Evolutionary conservation across 2,888 invertebrate species (phyloP), one percentile per base, ranked within the genome.

Genomic region (Icerya purchasi): DNA sequence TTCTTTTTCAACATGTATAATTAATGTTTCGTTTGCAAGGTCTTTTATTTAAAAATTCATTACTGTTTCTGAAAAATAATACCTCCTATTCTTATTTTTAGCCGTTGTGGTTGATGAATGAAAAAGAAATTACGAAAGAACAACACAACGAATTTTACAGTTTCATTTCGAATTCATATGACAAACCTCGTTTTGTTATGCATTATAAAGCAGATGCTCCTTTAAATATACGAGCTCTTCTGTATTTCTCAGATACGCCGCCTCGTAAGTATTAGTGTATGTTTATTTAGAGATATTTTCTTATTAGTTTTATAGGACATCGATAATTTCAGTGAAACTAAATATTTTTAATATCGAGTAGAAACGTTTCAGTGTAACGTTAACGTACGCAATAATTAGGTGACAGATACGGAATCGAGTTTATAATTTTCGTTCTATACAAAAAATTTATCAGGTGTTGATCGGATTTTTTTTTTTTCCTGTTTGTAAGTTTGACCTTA

Each of bases 171-270:
- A 87, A 86, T 65, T 79, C 86, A 49, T 89, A 84, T 66, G 94
- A 94, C 71, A 78, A 81, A 49, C 94, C 96, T 0, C 78, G 90
- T 61, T 97, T 88, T 71, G 82, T 82, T 1, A 75, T 97, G 21
- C 94, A 96, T 72, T 97, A 94, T 71, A 87, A 87, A 70, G 84
- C 89, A 0, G 93, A 93, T 69, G 93, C 84, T 0, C 96, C 97
- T 0, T 71, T 97, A 5, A 90, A 87, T 67, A 88, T 97, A 56
- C 79, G 89, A 62, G 86, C 94, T 1, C 75, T 97, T 50, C 75
- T 97, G 24, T 97, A 96, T 71, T 83, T 97, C 57, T 96, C 97
- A 0, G 91, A 94, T 71, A 84, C 87, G 57, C 92, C 88, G 69
- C 92, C 92, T 22, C 50, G 59, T 59, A 23, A 54, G 59, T 63